Conservation (phyloP, 2,113 vertebrate species). For the Elanus axillaris region DNA sequence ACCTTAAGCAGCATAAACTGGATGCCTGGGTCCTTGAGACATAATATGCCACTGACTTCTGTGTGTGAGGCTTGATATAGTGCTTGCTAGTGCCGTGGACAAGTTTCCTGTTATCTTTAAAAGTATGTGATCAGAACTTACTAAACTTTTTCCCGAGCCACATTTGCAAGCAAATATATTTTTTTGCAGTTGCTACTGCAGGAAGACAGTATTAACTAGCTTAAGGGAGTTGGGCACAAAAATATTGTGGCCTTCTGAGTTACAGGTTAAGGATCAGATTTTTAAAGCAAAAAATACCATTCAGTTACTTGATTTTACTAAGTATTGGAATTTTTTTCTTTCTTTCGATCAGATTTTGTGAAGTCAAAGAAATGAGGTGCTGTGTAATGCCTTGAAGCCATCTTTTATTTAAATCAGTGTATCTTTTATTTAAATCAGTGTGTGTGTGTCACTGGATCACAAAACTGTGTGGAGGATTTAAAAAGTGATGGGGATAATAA, state of each 20-base stretch:
- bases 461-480: background rate
- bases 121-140: background rate
- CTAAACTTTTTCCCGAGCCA: background rate
- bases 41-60: background rate
- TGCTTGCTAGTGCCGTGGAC: background rate
- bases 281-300: conserved; percentile 35
- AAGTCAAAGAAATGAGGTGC: conserved; percentile 40
- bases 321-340: background rate
- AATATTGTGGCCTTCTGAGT: conserved; percentile 23
- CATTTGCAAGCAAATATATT: background rate
- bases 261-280: conserved; percentile 41
- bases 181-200: conserved; percentile 9
- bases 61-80: background rate
- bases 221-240: background rate
- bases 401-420: conserved; percentile 41
- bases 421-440: conserved; percentile 50
- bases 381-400: conserved; percentile 44
- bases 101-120: background rate
- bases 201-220: background rate
- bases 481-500: background rate
- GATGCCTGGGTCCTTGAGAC: background rate
- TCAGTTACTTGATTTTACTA: conserved; percentile 29
- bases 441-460: background rate
- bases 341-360: conserved; percentile 21
- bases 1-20: background rate